A percentile compares a stretch with the other conserved stretches of the same genome.
These are phyloP conservation scores for Phthorimaea operculella DNA, from an alignment of 1,140 invertebrate genomes.

Conservation along the genomic window DNA sequence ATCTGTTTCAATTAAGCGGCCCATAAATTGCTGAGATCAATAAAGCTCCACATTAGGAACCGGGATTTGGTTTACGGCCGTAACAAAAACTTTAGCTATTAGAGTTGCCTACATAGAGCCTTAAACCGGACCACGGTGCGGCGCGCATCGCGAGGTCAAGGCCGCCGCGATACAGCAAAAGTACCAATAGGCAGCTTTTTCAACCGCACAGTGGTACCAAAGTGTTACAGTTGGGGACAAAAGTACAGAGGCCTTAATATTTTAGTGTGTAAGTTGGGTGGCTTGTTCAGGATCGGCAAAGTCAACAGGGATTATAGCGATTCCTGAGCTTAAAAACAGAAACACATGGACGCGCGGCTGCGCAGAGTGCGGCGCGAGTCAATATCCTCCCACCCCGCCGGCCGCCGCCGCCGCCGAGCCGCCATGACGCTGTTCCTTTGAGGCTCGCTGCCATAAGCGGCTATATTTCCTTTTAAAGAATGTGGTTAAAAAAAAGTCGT, in stretches of 20 bases:
- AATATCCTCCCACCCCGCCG: slow-evolving; percentile 60
- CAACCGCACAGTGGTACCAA: neutral
- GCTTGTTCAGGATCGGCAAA: neutral
- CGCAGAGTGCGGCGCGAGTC: slow-evolving; percentile 56
- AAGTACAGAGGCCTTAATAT: neutral
- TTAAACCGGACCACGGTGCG: neutral
- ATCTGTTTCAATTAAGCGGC: too few relatives aligned
- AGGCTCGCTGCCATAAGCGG: slow-evolving; percentile 5
- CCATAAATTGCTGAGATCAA: too few relatives aligned
- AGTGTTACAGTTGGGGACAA: neutral
- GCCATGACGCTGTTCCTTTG: slow-evolving; percentile 44
- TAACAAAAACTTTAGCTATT: neutral
- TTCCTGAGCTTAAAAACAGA: slow-evolving; percentile 55
- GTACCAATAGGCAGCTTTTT: too few relatives aligned
- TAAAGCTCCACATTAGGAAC: neutral
- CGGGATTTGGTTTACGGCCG: neutral
- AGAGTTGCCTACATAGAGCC: too few relatives aligned
- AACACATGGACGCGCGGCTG: slow-evolving; percentile 61
- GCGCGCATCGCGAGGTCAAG: slow-evolving; percentile 29
- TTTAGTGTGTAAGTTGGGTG: neutral
- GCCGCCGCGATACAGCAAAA: neutral
- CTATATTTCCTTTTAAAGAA: neutral
- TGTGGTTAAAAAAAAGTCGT: too few relatives aligned
- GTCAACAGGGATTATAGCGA: slow-evolving; percentile 21
- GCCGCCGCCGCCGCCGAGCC: slow-evolving; percentile 46